Percentiles rank a stretch among this genome's conserved stretches.
phyloP scores from a whole-genome alignment of 2,113 vertebrate species.

The Patagioenas fasciata region DNA sequence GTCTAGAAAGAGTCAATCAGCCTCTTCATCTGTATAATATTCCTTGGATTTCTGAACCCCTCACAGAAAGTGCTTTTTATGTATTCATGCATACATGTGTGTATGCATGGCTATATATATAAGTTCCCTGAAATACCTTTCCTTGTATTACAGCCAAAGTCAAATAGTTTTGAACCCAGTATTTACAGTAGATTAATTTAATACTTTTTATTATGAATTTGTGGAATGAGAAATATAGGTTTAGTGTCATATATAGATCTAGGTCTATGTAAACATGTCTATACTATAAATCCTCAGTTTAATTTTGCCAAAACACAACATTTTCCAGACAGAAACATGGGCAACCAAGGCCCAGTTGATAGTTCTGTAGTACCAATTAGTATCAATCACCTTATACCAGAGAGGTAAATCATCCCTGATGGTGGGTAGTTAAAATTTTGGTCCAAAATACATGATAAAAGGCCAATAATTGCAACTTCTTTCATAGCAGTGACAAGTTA shows the following conservation, averaged over 20 bases:
- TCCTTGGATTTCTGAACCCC: slow-evolving; percentile 4
- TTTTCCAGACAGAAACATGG: not conserved
- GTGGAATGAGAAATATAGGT: not conserved
- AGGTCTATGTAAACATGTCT: not conserved
- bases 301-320: not conserved
- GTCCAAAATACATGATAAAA: not conserved
- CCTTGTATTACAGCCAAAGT: not conserved
- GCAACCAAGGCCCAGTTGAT: not conserved
- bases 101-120: not conserved
- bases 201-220: not conserved
- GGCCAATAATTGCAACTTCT: not conserved
- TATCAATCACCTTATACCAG: not conserved
- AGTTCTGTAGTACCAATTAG: not conserved
- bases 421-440: not conserved
- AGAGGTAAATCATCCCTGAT: not conserved
- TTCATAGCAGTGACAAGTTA: not conserved
- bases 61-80: not conserved
- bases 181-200: not conserved
- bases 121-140: not conserved
- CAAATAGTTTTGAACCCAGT: not conserved
- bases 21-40: not conserved
- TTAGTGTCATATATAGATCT: not conserved
- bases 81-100: not conserved
- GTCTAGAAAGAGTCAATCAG: slow-evolving; percentile 37
- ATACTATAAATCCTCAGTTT: not conserved